Base-by-base conservation (phyloP, 2,797 vertebrate species). In the Parauchenoglanis ngamensis region DNA sequence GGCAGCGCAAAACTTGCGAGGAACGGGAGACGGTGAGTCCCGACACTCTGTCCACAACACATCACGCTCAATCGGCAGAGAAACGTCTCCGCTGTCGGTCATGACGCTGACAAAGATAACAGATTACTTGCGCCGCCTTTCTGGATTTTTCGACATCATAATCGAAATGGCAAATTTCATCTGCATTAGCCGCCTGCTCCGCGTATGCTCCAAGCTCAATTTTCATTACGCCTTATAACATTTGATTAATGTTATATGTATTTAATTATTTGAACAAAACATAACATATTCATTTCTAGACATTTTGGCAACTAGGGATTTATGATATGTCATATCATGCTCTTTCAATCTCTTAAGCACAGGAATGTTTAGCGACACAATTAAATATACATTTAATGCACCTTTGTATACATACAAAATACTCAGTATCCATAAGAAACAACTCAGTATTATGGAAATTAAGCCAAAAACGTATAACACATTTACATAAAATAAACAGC, bases 151-250 rank as follows among this genome's bases (percentile, higher is more conserved):
- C 46, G 19, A 28, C 0, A 67, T 65, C 15, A 49, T 83, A 11
- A 67, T 0, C 13, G 17, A 83, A 54, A 67, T 21, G 25, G 5
- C 28, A 31, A 31, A 52, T 83, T 67, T 67, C 0, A 63, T 63
- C n/a, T 81, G 79, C 8, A n/a, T 81, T 81, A n/a, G 21, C 56
- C 23, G 77, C 11, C 54, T 76, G 73, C 7, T 73, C 49, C 31
- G 28, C 7, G n/a, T 54, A n/a, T 56, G 75, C 49, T 78, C 73
- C 46, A 28, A 23, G 57, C 10, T 23, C 54, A 79, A 7, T 15
- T 11, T 25, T 44, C 10, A 59, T 40, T 79, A 11, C 12, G 56
- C 4, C 31, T 5, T 35, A 28, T 10, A 4, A 13, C 2, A 25
- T 25, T 49, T 23, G 40, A 12, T 75, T 73, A n/a, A 75, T n/a